Base-by-base conservation (phyloP, 2,113 vertebrate species). In the Neodon shergylaensis region DNA sequence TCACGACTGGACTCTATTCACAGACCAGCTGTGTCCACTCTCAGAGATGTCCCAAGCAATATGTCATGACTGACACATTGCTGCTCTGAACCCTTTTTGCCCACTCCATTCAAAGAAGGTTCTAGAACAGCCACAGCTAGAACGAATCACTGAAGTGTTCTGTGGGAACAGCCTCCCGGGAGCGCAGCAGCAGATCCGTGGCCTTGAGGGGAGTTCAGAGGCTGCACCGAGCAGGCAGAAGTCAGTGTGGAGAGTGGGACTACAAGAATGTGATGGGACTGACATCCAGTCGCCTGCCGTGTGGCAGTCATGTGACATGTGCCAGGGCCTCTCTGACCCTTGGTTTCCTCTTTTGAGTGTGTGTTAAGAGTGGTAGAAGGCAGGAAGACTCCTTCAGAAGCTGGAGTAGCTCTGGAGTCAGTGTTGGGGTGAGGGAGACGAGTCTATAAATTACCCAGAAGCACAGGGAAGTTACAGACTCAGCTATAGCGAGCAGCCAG, bases 211-310 rank as follows among this genome's bases (percentile, higher is more conserved):
- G 16, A 54, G 8, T 28, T 31, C 24, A 8, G 36, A 82, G 39
- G 42, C 12, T 47, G 24, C 22, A 24, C 5, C 2, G 1, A 11
- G 28, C 13, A 13, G 44, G 6, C 52, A 49, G 54, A 73, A 88
- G 72, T 21, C 81, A 7, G 12, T n/a, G 58, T 8, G 26, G 2
- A 58, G 5, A 7, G 54, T 58, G 54, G 21, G 19, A 58, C 1
- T 58, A 19, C 5, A 0, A 58, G 54, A 58, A 58, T 5, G 6
- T 5, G 5, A 21, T 21, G 17, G 19, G 0, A 7, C 54, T 58
- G 54, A 58, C 1, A 5, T 58, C 54, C 19, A 58, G 1, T 58
- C 19, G 0, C 54, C 54, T 58, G 54, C 54, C 5, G 19, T 58
- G 54, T 21, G 17, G 3, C 28, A 66, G 65, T 66, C 65, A 66